Evolutionary conservation across 1,140 invertebrate species (phyloP), one percentile per base, ranked within the genome.

Genomic region (Papilio dardanus): DNA sequence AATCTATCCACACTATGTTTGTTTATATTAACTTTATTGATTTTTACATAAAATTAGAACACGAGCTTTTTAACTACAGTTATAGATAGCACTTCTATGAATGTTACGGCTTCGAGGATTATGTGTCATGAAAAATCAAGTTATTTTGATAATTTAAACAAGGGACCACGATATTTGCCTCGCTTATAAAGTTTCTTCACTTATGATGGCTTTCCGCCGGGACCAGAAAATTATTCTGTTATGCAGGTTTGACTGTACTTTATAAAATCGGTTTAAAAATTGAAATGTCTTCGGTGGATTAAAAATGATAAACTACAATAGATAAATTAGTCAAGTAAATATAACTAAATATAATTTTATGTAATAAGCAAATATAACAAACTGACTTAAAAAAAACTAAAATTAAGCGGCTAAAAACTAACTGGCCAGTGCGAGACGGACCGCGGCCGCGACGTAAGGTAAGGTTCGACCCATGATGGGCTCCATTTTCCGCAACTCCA

Each of bases 1-100:
- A 69, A 69, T 69, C 67, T 21, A 42, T 69, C 67, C 10, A 40
- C 7, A 14, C 19, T 10, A 10, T 69, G 35, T 69, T 69, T 69
- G 24, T 35, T 67, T 67, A 62, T 28, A 12, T 69, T 37, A 35
- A 3, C 67, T 42, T 3, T 69, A 69, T 69, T 69, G 19, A 69
- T 69, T 35, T 37, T 31, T 35, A 46, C n/a, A 68, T 66, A 31
- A 67, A 33, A 35, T 35, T 67, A 35, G 16, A 35, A 28, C 24
- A 30, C 24, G 54, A 62, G 54, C 24, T 62, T 62, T 58, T 62
- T 30, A 28, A 14, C 24, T 62, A 3, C 16, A 30, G 1, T 12
- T 62, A 14, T 58, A 62, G 24, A 12, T 24, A 58, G 21, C 7
- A 28, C 24, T 28, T 14, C n/a, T n/a, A 5, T 28, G 6, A 5